Evolutionary conservation across 2,797 vertebrate genomes (phyloP).

Genomic region (Poecilia picta): DNA sequence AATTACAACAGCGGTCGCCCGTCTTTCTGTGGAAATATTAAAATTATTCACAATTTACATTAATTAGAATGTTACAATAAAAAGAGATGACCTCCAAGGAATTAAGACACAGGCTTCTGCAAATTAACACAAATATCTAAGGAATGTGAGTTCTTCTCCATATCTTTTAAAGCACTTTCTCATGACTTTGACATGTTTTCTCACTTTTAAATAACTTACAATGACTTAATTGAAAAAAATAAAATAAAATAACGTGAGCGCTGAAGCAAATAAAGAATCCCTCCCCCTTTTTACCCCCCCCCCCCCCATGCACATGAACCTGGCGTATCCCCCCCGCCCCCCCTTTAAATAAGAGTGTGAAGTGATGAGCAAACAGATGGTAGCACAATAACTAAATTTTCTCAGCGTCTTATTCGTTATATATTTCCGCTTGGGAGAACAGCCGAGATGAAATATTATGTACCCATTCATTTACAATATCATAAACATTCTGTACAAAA

Average conservation of each 20-base stretch:
- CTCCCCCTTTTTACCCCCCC: conserved; percentile 40
- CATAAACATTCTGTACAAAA: conserved; percentile 93
- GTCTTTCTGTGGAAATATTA: conserved; percentile 87
- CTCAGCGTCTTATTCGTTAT: conserved; percentile 79
- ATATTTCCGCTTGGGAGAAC: conserved; percentile 75
- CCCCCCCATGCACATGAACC: conserved; percentile 63
- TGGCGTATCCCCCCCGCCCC: conserved; percentile 67
- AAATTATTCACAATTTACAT: conserved; percentile 97
- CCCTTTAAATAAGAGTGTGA: conserved; percentile 77
- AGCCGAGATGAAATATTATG: conserved; percentile 78
- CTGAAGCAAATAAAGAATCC: conserved; percentile 55
- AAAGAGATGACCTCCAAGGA: conserved; percentile 76
- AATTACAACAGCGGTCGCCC: conserved; percentile 88
- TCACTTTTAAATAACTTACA: conserved; percentile 80
- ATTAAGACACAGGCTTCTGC: conserved; percentile 84
- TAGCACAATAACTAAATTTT: conserved; percentile 84
- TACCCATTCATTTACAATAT: conserved; percentile 86
- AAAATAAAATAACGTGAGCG: conserved; percentile 63
- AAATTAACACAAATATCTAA: conserved; percentile 87
- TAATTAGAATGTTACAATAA: conserved; percentile 88
- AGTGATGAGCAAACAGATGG: conserved; percentile 75
- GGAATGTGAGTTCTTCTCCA: conserved; percentile 62
- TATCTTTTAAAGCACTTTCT: conserved; percentile 81
- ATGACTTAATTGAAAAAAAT: conserved; percentile 26
- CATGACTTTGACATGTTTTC: conserved; percentile 78